Evolutionary conservation across 2,113 vertebrate genomes (phyloP).

Genomic region (Thamnaconus septentrionalis): DNA sequence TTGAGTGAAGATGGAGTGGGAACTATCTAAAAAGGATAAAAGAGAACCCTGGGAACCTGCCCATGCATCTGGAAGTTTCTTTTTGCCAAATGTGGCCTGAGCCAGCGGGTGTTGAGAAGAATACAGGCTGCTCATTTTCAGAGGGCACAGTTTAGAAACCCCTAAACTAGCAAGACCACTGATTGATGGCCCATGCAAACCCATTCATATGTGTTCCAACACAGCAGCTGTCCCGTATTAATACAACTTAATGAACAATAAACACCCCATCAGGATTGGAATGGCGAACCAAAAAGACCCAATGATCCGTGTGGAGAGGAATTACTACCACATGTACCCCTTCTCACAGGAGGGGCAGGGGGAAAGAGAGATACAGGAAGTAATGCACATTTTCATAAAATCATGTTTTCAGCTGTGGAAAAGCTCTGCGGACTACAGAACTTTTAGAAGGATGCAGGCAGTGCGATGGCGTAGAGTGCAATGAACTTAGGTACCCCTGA

Average conservation of each 20-base stretch:
- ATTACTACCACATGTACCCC: constrained; percentile 64
- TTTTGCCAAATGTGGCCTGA: constrained; percentile 21
- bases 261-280: constrained; percentile 65
- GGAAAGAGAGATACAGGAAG: too few species aligned
- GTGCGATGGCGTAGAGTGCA: too few species aligned
- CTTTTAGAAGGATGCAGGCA: too few species aligned
- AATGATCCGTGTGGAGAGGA: constrained; percentile 40
- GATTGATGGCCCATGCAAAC: constrained; percentile 58
- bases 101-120: constrained; percentile 24
- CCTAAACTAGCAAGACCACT: constrained; percentile 37
- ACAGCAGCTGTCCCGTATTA: constrained; percentile 67
- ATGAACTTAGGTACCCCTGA: too few species aligned
- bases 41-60: constrained; percentile 12
- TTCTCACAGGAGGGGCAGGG: too few species aligned
- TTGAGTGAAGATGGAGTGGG: constrained; percentile 23
- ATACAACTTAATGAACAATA: constrained; percentile 67
- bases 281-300: constrained; percentile 59
- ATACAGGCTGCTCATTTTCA: constrained; percentile 29
- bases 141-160: constrained; percentile 35
- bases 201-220: constrained; percentile 45
- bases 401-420: too few species aligned
- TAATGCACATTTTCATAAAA: too few species aligned
- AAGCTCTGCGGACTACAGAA: too few species aligned
- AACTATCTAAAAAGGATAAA: constrained; percentile 31
- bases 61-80: too few species aligned